Evolutionary conservation across 2,888 invertebrate species (phyloP), one percentile per base, ranked within the genome.

Genomic region (Anagyrus pseudococci): DNA sequence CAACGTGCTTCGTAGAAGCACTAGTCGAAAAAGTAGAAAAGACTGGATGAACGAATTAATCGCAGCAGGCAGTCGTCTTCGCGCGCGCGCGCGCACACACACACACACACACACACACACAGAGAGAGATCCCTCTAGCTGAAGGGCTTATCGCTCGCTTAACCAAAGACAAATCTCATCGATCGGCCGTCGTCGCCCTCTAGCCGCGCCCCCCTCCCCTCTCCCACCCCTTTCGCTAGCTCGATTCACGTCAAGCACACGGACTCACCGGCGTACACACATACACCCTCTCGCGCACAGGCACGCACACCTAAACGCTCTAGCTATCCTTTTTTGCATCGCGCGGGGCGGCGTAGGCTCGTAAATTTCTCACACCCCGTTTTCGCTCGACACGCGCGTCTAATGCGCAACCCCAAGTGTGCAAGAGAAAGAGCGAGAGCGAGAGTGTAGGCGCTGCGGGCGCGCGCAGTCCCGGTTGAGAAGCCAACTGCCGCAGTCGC

Each of bases 291-390:
- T n/a, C n/a, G n/a, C n/a, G n/a, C n/a, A n/a, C n/a, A n/a, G n/a
- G n/a, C n/a, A n/a, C n/a, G n/a, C n/a, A n/a, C n/a, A n/a, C n/a
- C n/a, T n/a, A n/a, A n/a, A 8, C 20, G 62, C 67, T 75, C 74
- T 74, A 75, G 77, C 75, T 75, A 71, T 67, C 71, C 72, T 73
- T 72, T 70, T 69, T 69, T 59, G n/a, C n/a, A n/a, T n/a, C n/a
- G n/a, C 3, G 33, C 68, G 65, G 69, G 67, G 15, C 17, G 20
- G 20, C 37, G 15, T 23, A 20, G n/a, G 70, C 75, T 77, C 79
- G 75, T 78, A 79, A 79, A 78, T 79, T 77, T 76, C 58, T 73
- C 76, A 74, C 78, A 78, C 77, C 78, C 56, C 54, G 54, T 20
- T 41, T n/a, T 20, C 7, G 22, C 23, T 76, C 76, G 77, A 52